Evolutionary conservation across 2,797 vertebrate species (phyloP).

Genomic region (Fundulus diaphanus): DNA sequence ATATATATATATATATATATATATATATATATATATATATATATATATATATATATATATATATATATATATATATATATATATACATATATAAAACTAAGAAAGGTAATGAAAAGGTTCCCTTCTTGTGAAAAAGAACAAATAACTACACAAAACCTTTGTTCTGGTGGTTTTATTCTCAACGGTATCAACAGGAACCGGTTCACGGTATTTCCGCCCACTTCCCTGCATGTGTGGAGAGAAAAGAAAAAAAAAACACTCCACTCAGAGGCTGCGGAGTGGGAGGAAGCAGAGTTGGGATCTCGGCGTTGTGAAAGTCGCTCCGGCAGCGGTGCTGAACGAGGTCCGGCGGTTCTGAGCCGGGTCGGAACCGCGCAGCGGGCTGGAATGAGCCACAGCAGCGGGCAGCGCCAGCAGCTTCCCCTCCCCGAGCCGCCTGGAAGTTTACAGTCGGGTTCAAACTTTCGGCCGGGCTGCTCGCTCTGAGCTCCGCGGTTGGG

Average conservation of each 20-base stretch:
- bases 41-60: too few relatives aligned
- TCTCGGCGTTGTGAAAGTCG: constrained; percentile 58
- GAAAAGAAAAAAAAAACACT: neutral
- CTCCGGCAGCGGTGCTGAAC: constrained; percentile 37
- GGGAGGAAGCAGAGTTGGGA: constrained; percentile 65
- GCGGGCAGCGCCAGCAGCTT: neutral
- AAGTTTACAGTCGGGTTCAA: constrained; percentile 54
- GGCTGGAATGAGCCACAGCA: constrained; percentile 16
- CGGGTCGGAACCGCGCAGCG: constrained; percentile 22
- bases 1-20: too few relatives aligned
- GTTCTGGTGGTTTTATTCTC: too few relatives aligned
- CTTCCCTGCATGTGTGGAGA: constrained; percentile 15
- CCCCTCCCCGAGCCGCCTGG: constrained; percentile 3
- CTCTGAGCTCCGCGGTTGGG: constrained; percentile 23
- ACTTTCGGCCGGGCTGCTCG: constrained; percentile 60
- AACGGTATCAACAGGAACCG: constrained; percentile 29
- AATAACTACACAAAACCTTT: too few relatives aligned
- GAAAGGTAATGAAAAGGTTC: too few relatives aligned
- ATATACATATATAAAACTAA: too few relatives aligned
- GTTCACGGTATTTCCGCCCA: rapidly evolving
- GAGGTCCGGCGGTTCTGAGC: constrained; percentile 40
- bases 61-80: too few relatives aligned
- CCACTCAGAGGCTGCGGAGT: constrained; percentile 17
- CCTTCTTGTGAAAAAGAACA: too few relatives aligned
- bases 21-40: too few relatives aligned